Conservation (phyloP, 2,113 vertebrate species). For the Dromas ardeola region DNA sequence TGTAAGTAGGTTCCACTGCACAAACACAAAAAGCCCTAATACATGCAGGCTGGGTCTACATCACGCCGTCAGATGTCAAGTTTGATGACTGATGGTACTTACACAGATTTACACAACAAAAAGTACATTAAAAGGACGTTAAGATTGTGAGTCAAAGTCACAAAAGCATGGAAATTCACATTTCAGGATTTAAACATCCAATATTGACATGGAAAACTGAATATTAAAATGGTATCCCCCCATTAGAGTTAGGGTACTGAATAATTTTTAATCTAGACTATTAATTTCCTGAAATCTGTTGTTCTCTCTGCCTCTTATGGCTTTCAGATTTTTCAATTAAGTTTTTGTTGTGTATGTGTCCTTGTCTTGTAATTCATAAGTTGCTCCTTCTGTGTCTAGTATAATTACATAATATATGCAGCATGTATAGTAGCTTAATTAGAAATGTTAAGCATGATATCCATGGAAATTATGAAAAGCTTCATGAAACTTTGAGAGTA, state of each 20-base stretch:
- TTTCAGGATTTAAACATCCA: constrained; percentile 78
- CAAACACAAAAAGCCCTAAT: constrained; percentile 81
- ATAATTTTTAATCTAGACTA: constrained; percentile 75
- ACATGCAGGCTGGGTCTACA: constrained; percentile 76
- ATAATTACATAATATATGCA: constrained; percentile 75
- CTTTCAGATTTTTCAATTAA: constrained; percentile 78
- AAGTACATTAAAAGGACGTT: constrained; percentile 80
- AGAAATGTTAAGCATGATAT: constrained; percentile 62
- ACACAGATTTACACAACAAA: constrained; percentile 85
- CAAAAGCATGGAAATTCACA: constrained; percentile 78
- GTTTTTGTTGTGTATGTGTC: constrained; percentile 76
- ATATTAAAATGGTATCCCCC: constrained; percentile 63
- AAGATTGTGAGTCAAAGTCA: constrained; percentile 78
- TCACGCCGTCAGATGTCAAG: constrained; percentile 72
- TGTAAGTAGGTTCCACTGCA: constrained; percentile 77
- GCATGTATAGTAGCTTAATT: constrained; percentile 74
- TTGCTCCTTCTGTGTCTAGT: constrained; percentile 72
- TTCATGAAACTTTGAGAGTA: constrained; percentile 70
- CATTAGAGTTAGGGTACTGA: constrained; percentile 70
- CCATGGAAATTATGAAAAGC: constrained; percentile 64
- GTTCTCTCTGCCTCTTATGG: constrained; percentile 62
- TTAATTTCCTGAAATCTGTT: constrained; percentile 74
- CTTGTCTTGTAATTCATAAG: constrained; percentile 76
- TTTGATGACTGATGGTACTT: constrained; percentile 81
- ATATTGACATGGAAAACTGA: constrained; percentile 74